Percentiles rank a stretch among this genome's conserved stretches.
Conservation (phyloP, 2,888 invertebrate genomes). For the Amblyteles armatorius region DNA sequence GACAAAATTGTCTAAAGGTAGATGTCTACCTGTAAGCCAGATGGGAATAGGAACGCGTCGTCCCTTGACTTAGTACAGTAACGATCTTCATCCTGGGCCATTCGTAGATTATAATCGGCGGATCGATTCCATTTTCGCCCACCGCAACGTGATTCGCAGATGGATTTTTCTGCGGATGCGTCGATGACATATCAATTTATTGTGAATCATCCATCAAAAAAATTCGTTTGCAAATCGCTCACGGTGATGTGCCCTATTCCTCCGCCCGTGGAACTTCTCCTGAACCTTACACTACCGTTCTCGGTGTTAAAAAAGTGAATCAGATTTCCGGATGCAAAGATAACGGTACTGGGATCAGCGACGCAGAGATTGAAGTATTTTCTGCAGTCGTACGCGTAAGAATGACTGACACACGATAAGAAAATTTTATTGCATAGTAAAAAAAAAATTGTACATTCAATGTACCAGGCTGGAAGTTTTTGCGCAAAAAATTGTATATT, state of each 20-base stretch:
- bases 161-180: constrained; percentile 87
- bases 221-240: constrained; percentile 76
- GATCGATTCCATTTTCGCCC: constrained; percentile 92
- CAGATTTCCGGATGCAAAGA: constrained; percentile 93
- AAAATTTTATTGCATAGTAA: constrained; percentile 5
- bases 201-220: constrained; percentile 10
- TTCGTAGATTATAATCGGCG: constrained; percentile 92
- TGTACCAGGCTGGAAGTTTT: no score
- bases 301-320: constrained; percentile 91
- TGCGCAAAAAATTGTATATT: no score
- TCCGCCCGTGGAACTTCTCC: constrained; percentile 91
- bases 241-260: constrained; percentile 93
- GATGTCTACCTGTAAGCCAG: constrained; percentile 89
- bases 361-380: constrained; percentile 92
- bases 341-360: constrained; percentile 90
- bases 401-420: constrained; percentile 87
- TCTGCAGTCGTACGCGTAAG: constrained; percentile 94
- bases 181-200: constrained; percentile 6
- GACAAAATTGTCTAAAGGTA: not conserved
- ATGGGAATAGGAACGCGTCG: constrained; percentile 89
- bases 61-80: constrained; percentile 91
- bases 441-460: no score
- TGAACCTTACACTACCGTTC: constrained; percentile 89
- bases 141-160: constrained; percentile 90
- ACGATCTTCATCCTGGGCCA: constrained; percentile 93